Evolutionary conservation across 2,888 invertebrate species (phyloP).

Genomic region (Lycophotia porphyrea): DNA sequence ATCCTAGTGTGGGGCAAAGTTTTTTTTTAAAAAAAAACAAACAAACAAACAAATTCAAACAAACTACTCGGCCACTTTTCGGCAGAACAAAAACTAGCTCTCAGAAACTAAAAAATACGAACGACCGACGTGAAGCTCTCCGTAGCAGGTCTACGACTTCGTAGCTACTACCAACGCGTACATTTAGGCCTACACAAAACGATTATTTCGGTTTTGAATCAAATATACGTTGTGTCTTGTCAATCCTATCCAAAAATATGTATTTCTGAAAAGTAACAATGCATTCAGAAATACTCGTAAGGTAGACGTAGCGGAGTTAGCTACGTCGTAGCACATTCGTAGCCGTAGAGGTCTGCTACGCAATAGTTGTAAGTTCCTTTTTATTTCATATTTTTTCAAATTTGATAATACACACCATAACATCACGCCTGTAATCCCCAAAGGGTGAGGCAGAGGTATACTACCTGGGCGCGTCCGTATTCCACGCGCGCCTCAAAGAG

Average conservation of each 20-base stretch:
- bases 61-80: too few species aligned
- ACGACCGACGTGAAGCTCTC: neutral
- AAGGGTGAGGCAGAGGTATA: too few species aligned
- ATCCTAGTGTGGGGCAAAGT: too few species aligned
- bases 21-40: too few species aligned
- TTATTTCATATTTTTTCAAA: neutral
- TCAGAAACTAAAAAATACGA: neutral
- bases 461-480: too few species aligned
- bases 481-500: too few species aligned
- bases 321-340: conserved; percentile 32
- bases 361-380: neutral
- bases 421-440: too few species aligned
- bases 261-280: neutral
- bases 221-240: neutral
- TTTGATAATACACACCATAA: too few species aligned
- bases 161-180: conserved; percentile 7
- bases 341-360: conserved; percentile 29
- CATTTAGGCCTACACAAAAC: neutral
- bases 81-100: neutral
- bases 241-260: neutral
- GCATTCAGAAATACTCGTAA: neutral
- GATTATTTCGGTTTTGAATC: neutral
- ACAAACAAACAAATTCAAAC: too few species aligned
- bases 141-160: conserved; percentile 22
- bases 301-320: neutral